Evolutionary conservation across 2,888 invertebrate species (phyloP).

Genomic region (Noctuana brunneofusca): DNA sequence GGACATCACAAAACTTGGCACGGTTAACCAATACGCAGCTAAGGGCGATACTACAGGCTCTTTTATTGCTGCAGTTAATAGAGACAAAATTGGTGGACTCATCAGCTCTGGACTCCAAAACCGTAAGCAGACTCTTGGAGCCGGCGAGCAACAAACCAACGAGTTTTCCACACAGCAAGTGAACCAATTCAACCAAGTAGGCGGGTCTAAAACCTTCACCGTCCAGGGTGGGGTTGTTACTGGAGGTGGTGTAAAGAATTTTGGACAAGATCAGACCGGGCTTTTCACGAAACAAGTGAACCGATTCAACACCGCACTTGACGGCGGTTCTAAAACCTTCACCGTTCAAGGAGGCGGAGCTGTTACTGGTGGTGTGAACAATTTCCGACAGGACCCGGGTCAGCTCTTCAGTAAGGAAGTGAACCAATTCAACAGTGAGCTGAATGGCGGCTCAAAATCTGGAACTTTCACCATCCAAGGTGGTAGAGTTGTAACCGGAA

Average conservation of each 20-base stretch:
- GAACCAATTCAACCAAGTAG: slow-evolving; percentile 28
- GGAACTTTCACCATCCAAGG: too few relatives aligned
- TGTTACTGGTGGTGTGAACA: too few relatives aligned
- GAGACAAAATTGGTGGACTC: background rate
- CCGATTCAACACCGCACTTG: slow-evolving; percentile 29
- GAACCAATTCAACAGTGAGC: slow-evolving; percentile 34
- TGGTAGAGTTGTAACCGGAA: too few relatives aligned
- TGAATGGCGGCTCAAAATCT: too few relatives aligned
- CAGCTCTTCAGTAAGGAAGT: background rate
- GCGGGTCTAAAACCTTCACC: too few relatives aligned
- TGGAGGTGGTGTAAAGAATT: too few relatives aligned
- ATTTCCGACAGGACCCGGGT: too few relatives aligned
- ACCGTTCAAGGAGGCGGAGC: too few relatives aligned
- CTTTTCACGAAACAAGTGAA: slow-evolving; percentile 3
- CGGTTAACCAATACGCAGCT: background rate
- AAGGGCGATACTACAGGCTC: too few relatives aligned
- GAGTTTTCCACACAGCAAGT: background rate
- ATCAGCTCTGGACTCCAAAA: background rate
- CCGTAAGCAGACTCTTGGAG: background rate
- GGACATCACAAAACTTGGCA: background rate
- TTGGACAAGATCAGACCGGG: too few relatives aligned
- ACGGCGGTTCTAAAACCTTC: too few relatives aligned
- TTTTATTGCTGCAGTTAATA: background rate
- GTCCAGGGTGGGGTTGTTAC: too few relatives aligned
- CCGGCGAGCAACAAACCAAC: background rate